phyloP scores from a whole-genome alignment of 2,888 invertebrate genomes.

The Coelinius sp. region DNA sequence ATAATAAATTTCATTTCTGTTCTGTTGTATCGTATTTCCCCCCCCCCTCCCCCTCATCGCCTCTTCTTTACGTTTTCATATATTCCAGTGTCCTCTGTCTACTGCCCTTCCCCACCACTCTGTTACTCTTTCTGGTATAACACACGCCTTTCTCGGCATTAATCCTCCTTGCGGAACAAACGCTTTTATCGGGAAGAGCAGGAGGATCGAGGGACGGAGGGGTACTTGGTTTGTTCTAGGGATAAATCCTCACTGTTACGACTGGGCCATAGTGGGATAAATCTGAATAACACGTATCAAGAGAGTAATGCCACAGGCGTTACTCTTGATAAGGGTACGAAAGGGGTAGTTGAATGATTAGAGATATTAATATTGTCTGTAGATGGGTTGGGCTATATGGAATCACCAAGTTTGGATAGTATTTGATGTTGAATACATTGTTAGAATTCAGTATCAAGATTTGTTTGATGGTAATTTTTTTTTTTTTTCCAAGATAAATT shows the following conservation, averaged over 20 bases:
- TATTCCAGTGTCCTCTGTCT: conserved; percentile 2
- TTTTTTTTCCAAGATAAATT: neutral
- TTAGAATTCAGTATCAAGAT: neutral
- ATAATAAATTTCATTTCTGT: conserved; percentile 39
- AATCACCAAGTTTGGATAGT: neutral
- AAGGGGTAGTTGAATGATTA: conserved; percentile 68
- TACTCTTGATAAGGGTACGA: conserved; percentile 67
- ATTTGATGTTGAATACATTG: conserved; percentile 5
- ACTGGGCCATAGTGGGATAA: conserved; percentile 58
- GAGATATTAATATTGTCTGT: conserved; percentile 67
- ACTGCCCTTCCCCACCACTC: too few relatives aligned
- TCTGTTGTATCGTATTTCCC: conserved; percentile 15
- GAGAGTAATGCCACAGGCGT: conserved; percentile 58
- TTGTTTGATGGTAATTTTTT: neutral
- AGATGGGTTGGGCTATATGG: neutral
- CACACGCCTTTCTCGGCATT: conserved; percentile 49
- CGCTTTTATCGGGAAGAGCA: conserved; percentile 52
- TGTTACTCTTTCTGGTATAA: conserved; percentile 25
- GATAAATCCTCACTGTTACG: conserved; percentile 60
- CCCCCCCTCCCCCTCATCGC: neutral
- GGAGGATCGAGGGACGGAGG: conserved; percentile 43
- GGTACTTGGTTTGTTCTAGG: conserved; percentile 61
- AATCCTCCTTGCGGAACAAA: conserved; percentile 56
- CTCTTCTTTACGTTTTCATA: neutral
- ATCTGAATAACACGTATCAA: conserved; percentile 68